Evolutionary conservation across 1,140 invertebrate genomes (phyloP).

Genomic region (Ceratina calcarata): DNA sequence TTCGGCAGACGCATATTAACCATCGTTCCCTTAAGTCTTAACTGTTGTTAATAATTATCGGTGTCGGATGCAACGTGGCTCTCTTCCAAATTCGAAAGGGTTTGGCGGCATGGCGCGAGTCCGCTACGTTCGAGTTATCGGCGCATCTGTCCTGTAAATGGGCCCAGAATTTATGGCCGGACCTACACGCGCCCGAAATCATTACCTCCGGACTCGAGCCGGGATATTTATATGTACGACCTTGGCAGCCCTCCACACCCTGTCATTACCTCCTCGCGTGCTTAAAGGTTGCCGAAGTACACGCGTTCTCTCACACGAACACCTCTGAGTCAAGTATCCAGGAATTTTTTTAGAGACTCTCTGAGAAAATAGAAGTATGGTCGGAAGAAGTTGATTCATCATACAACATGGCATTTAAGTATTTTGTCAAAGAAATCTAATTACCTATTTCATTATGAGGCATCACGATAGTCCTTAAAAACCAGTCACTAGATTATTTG

Average conservation of each 20-base stretch:
- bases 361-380: neutral
- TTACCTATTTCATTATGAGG: too few species aligned
- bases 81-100: conserved; percentile 57
- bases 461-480: too few species aligned
- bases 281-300: conserved; percentile 45
- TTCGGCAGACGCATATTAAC: conserved; percentile 51
- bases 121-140: conserved; percentile 71
- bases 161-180: conserved; percentile 74
- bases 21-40: conserved; percentile 35
- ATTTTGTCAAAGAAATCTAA: too few species aligned
- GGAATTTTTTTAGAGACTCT: neutral
- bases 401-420: too few species aligned
- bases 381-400: neutral
- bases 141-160: conserved; percentile 78
- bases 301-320: neutral
- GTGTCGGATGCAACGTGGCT: conserved; percentile 37
- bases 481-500: too few species aligned
- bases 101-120: conserved; percentile 52
- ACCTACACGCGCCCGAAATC: conserved; percentile 76
- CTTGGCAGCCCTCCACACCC: conserved; percentile 64
- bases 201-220: conserved; percentile 63
- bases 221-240: conserved; percentile 61
- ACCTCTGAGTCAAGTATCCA: neutral
- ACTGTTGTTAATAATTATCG: conserved; percentile 59
- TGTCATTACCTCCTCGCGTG: conserved; percentile 68